Conservation (phyloP, 1,140 invertebrate species). For the Camponotus vicinus region DNA sequence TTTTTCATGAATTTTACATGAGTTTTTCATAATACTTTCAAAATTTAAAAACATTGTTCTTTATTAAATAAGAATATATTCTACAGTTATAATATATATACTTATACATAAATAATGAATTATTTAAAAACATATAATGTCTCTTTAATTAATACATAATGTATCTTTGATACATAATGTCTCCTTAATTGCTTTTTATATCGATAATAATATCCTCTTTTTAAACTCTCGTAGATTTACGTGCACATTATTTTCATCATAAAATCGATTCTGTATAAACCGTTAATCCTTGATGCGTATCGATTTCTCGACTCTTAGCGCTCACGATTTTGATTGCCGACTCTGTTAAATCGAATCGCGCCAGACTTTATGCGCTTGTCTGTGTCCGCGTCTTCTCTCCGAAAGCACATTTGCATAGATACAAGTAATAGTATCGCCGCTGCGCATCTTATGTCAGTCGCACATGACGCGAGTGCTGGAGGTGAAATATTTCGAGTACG, state of each 20-base stretch:
- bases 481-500: conserved; percentile 47
- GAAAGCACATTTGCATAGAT: conserved; percentile 44
- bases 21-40: neutral
- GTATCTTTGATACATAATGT: too few species aligned
- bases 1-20: neutral
- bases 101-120: neutral
- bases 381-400: conserved; percentile 14
- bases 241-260: neutral
- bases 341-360: conserved; percentile 38
- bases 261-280: conserved; percentile 1
- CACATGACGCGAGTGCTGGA: conserved; percentile 46
- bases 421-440: conserved; percentile 58
- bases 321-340: conserved; percentile 24
- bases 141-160: too few species aligned
- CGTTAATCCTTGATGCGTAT: neutral
- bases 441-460: conserved; percentile 44
- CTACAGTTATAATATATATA: neutral
- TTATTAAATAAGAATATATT: neutral
- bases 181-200: too few species aligned
- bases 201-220: neutral
- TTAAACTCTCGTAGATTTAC: neutral
- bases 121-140: neutral
- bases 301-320: neutral
- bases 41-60: neutral
- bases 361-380: conserved; percentile 13